Evolutionary conservation across 2,888 invertebrate species (phyloP), one percentile per base, ranked within the genome.

Genomic region (Nycteola revayana): DNA sequence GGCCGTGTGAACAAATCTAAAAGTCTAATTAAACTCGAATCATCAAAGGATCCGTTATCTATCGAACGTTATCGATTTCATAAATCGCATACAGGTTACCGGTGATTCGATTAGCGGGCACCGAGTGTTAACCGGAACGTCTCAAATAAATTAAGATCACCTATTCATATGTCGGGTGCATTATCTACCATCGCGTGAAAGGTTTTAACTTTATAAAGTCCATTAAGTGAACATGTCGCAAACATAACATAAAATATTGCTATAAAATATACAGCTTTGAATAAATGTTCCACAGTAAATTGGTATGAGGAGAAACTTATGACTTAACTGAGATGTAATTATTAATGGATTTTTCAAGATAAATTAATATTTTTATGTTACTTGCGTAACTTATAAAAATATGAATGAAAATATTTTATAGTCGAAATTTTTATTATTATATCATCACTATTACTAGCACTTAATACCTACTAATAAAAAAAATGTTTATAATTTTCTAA

Each of bases 71-170:
- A 77, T 74, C 78, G 64, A 64, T 68, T 61, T 67, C 67, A 69
- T 69, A 77, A 76, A 84, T 82, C 75, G 74, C 69, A 71, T 73
- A 69, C 77, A 75, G 69, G 69, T 69, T 70, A 58, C 54, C 56
- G 49, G 69, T 73, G 73, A 80, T 76, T 82, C 77, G 78, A 82
- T 82, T 78, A 79, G 73, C 71, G 66, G 69, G 69, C 73, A 71
- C 68, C 67, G 63, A 75, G 75, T 79, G 76, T 76, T 77, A 76
- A 74, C 73, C 78, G 79, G 76, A 77, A 78, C 75, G 75, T 73
- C 69, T 71, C 70, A 71, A 74, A 77, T 84, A 82, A 84, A 82
- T 86, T 84, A 85, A 84, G 81, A 85, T 79, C 83, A 82, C 76
- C 86, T 75, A 86, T 87, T 86, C 83, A 87, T 75, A 72, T 58